Evolutionary conservation across 2,113 vertebrate species (phyloP).

Genomic region (Brachyhypopomus occidentalis): DNA sequence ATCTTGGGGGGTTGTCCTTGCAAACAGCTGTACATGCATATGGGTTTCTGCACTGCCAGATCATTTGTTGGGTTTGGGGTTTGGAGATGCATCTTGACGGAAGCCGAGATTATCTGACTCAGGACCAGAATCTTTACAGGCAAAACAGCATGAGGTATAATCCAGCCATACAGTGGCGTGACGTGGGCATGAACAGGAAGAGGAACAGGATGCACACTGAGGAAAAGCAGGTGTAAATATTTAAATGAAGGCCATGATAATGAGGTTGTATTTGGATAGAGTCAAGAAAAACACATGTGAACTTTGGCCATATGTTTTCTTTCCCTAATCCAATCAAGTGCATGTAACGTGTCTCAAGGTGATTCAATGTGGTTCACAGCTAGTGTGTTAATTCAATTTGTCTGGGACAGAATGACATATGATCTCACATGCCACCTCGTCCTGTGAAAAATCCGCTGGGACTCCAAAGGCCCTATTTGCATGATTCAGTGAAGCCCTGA

Average conservation of each 20-base stretch:
- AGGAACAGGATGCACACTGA: not conserved
- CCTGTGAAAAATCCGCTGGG: not conserved
- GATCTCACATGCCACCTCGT: not conserved
- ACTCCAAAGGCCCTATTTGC: not conserved
- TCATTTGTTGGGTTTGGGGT: not conserved
- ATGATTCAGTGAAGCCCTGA: not conserved
- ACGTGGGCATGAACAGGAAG: not conserved
- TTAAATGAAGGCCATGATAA: not conserved
- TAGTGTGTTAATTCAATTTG: constrained; percentile 7
- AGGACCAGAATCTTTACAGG: constrained; percentile 7
- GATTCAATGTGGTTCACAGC: constrained; percentile 2
- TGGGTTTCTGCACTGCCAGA: not conserved
- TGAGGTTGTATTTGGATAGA: no score
- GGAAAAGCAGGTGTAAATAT: not conserved
- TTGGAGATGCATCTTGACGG: no score
- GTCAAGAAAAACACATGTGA: no score
- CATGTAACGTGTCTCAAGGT: not conserved
- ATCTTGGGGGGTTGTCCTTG: not conserved
- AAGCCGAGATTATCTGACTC: not conserved
- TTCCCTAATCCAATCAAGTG: not conserved
- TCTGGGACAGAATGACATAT: not conserved
- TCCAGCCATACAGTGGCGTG: not conserved
- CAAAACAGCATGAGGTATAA: not conserved
- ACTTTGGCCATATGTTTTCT: not conserved
- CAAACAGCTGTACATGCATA: not conserved